Evolutionary conservation across 1,140 invertebrate genomes (phyloP), one percentile per base, ranked within the genome.

Genomic region (Gryon sp.): DNA sequence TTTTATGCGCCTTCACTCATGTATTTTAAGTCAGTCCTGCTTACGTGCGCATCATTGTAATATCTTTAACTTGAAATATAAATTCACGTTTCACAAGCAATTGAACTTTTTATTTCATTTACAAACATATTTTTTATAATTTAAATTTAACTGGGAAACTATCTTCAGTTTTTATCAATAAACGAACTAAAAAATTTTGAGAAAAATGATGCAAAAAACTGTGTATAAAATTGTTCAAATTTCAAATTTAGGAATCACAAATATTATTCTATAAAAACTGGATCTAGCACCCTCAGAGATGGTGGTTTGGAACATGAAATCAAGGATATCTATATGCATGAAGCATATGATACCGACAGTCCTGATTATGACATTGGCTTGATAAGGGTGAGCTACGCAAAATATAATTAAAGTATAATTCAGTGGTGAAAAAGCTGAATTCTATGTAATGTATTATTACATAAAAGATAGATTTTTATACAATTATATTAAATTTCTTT

Each of bases 361-460:
- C 60, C 77, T 0, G 83, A 84, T 40, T 78, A 75, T 40, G 84
- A 86, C 68, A 80, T 86, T 20, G 80, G 82, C 2, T 30, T 83
- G 11, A 74, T 85, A 36, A 53, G 79, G 70, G 84, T 83, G 52
- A 66, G 40, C 40, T 22, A 26, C 7, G 22, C 40, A 41, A 36
- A 36, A 14, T n/a, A n/a, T n/a, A n/a, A n/a, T n/a, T n/a, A n/a
- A n/a, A n/a, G n/a, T n/a, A n/a, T n/a, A n/a, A n/a, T n/a, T n/a
- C n/a, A n/a, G n/a, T n/a, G n/a, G n/a, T n/a, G n/a, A n/a, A n/a
- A n/a, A n/a, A n/a, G n/a, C n/a, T n/a, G n/a, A n/a, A n/a, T n/a
- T n/a, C n/a, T n/a, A n/a, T n/a, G n/a, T n/a, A n/a, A n/a, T n/a
- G n/a, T n/a, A n/a, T n/a, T n/a, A n/a, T n/a, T n/a, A n/a, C n/a